A percentile compares a stretch with the other conserved stretches of the same genome.
Conservation (phyloP, 2,113 vertebrate genomes). For the Perognathus longimembris region DNA sequence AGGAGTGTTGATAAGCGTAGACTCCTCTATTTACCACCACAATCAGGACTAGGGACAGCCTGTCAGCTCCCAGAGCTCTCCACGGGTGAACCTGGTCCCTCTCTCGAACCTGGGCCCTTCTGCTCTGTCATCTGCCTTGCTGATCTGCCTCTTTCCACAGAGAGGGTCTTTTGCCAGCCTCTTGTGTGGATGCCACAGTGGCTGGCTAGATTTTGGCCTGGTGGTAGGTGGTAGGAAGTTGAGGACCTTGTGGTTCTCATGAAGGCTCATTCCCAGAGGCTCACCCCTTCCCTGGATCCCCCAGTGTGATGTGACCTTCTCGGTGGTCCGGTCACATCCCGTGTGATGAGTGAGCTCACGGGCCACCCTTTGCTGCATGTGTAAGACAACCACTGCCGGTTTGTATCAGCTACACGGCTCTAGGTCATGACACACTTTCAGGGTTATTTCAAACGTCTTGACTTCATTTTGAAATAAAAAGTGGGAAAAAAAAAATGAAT, state of each 20-base stretch:
- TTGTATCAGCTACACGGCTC: neutral
- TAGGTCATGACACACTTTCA: neutral
- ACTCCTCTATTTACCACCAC: neutral
- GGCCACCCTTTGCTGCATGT: too few species aligned
- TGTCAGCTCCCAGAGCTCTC: fast-evolving
- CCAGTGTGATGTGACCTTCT: neutral
- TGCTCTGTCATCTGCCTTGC: neutral
- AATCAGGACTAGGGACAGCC: neutral
- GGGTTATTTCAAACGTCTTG: neutral
- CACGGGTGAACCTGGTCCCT: neutral
- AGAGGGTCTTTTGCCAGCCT: neutral
- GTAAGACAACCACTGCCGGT: neutral
- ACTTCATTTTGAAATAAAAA: neutral
- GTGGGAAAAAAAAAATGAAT: neutral
- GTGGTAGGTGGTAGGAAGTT: neutral
- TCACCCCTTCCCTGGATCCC: neutral
- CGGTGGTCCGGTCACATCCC: too few species aligned
- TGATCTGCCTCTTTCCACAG: neutral
- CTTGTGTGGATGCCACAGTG: neutral
- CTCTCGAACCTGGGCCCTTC: neutral
- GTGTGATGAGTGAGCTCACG: too few species aligned
- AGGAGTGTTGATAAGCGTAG: neutral
- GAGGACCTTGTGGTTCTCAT: neutral
- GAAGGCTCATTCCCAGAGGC: neutral
- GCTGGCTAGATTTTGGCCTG: neutral